Evolutionary conservation across 2,888 invertebrate genomes (phyloP).

Genomic region (Dysmachus trigonus): DNA sequence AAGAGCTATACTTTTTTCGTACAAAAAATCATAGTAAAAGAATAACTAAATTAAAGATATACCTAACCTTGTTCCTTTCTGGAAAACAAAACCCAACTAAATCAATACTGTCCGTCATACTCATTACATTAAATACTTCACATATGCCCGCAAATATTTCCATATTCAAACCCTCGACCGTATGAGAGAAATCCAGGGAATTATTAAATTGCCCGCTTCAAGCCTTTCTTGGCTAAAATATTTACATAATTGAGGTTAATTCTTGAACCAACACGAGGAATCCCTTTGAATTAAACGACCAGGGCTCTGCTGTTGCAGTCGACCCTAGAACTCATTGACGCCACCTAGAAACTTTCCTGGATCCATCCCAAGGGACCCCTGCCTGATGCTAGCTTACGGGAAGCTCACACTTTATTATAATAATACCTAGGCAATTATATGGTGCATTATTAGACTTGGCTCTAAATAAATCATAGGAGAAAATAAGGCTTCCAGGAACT

Average conservation of each 20-base stretch:
- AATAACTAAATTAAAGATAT: too few species aligned
- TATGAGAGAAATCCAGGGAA: background rate
- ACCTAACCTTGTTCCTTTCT: too few species aligned
- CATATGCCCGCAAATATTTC: background rate
- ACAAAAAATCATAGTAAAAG: too few species aligned
- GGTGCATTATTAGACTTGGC: background rate
- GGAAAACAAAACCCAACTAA: too few species aligned
- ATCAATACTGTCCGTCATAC: background rate
- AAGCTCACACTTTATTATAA: background rate
- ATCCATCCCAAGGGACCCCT: background rate
- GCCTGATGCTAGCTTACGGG: background rate
- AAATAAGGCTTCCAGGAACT: background rate
- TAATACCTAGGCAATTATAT: background rate
- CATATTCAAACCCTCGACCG: background rate
- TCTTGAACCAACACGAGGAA: background rate
- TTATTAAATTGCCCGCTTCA: background rate
- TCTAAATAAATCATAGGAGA: constrained; percentile 17
- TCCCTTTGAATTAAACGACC: background rate
- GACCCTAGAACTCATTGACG: background rate
- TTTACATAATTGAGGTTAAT: constrained; percentile 28
- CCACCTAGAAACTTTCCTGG: background rate
- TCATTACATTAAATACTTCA: background rate
- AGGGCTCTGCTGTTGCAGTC: background rate
- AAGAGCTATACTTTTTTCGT: too few species aligned
- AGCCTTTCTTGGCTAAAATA: constrained; percentile 2